Base-by-base conservation (phyloP, 2,888 invertebrate species). In the Synergus laeviventris region DNA sequence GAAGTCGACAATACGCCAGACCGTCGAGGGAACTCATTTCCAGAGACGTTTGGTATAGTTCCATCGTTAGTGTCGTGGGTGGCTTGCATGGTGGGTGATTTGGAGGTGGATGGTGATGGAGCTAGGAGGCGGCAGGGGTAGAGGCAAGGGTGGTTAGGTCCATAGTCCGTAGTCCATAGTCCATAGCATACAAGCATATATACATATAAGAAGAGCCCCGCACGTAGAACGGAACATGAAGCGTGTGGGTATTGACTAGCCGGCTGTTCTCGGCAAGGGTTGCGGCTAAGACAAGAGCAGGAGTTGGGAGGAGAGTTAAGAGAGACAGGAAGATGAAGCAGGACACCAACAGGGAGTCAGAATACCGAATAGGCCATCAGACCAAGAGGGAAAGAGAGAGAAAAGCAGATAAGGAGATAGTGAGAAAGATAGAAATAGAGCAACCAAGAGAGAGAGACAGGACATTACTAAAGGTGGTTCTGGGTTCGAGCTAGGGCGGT, bases 191-290 rank as follows among this genome's bases (percentile, higher is more conserved):
- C 31, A 31, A 31, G 39, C 11, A 18, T 49, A 49, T n/a, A 83
- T 83, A 86, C 84, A 85, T 83, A 84, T 84, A 86, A 84, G 84
- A 83, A 87, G 84, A 79, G 84, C 85, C 81, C 82, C 82, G 86
- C 84, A 85, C 86, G 84, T 86, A 87, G 84, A 83, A 85, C 81
- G 84, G 79, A 81, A 77, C 87, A 85, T 80, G 83, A 79, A 81
- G 76, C 88, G 88, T 88, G 88, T 89, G 87, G 86, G 88, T 90
- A 90, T 90, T 90, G 90, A 90, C 90, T 89, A 83, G 84, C 81
- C 78, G 80, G 82, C 79, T 79, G 77, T 76, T 78, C 80, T 81
- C 76, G 79, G 88, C 88, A 89, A 89, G 89, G 90, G 89, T 90
- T 90, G 89, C 85, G 88, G 90, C 90, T 89, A 89, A 89, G 90